Percentiles rank a stretch among this genome's conserved stretches.
Conservation (phyloP, 2,797 vertebrate species). For the Fringilla coelebs region DNA sequence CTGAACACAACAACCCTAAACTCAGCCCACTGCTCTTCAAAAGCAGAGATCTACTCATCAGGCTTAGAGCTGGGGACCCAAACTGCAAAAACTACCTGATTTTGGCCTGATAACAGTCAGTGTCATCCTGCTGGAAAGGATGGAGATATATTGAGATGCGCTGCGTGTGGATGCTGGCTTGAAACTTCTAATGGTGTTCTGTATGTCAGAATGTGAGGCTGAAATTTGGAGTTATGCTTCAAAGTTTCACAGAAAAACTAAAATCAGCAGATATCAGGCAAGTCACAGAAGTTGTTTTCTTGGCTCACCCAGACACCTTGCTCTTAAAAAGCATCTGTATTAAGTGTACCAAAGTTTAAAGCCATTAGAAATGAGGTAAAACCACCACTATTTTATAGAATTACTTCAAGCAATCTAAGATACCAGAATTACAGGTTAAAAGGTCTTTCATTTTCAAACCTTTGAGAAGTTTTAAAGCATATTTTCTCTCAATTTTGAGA, state of each 20-base stretch:
- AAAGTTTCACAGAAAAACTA: not conserved
- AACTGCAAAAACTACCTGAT: not conserved
- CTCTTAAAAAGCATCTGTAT: not conserved
- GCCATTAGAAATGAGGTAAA: not conserved
- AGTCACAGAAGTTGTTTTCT: not conserved
- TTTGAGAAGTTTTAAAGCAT: not conserved
- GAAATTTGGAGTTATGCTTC: not conserved
- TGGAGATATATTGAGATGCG: fast-evolving
- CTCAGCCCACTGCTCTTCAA: not conserved
- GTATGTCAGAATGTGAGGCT: not conserved
- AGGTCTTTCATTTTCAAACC: not conserved
- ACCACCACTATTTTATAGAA: not conserved
- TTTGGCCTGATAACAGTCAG: not conserved
- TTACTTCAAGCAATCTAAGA: not conserved
- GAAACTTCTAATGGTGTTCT: not conserved
- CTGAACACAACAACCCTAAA: not conserved
- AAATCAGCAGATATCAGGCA: not conserved
- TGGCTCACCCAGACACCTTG: not conserved
- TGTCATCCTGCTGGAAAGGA: not conserved
- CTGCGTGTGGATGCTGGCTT: not conserved
- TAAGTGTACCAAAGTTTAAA: not conserved
- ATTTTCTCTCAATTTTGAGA: not conserved
- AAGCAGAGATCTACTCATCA: not conserved
- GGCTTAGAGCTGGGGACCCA: not conserved
- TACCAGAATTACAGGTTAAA: not conserved